These are phyloP conservation scores for Micrastur ruficollis DNA, from an alignment of 2,797 vertebrate species.

Conservation along the genomic window DNA sequence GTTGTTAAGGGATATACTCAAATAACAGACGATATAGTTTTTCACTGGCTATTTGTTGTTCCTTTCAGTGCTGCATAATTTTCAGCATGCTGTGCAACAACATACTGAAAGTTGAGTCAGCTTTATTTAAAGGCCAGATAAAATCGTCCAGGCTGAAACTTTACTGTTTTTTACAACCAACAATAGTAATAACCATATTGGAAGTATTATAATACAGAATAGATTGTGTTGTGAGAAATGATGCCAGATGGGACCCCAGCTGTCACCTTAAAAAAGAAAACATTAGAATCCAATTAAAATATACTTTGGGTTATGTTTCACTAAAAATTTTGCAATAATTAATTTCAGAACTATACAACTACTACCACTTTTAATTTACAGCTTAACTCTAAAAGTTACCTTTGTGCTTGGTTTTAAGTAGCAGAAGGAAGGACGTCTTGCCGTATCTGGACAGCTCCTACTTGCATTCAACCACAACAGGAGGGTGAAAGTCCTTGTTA, in stretches of 20 bases:
- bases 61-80: not conserved
- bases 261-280: conserved; percentile 59
- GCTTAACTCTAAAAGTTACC: not conserved
- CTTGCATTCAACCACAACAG: not conserved
- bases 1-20: not conserved
- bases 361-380: not conserved
- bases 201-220: conserved; percentile 47
- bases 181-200: conserved; percentile 41
- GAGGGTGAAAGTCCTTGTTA: not conserved
- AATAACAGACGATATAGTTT: not conserved
- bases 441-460: not conserved
- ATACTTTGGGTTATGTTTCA: conserved; percentile 33
- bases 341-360: conserved; percentile 31
- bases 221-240: conserved; percentile 40
- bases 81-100: not conserved
- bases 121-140: not conserved
- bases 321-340: conserved; percentile 46
- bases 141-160: conserved; percentile 22
- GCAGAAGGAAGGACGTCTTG: not conserved
- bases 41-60: not conserved
- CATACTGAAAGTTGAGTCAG: not conserved
- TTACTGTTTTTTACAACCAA: not conserved
- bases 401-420: conserved; percentile 46
- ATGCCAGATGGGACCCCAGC: conserved; percentile 66
- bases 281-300: conserved; percentile 62